phyloP scores from a whole-genome alignment of 1,140 invertebrate species.

The Ostrea edulis region DNA sequence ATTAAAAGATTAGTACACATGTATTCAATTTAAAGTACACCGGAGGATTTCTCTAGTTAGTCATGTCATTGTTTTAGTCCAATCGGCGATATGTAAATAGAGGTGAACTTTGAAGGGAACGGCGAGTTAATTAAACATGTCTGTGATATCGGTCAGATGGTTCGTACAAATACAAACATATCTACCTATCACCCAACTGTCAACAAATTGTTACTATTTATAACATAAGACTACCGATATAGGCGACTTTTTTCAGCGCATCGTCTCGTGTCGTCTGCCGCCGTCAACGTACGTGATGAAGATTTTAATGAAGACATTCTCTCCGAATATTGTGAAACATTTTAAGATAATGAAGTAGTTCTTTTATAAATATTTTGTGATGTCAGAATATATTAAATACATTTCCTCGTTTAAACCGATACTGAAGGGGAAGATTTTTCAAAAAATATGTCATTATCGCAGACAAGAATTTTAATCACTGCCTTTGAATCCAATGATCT shows the following conservation, averaged over 20 bases:
- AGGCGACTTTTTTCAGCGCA: neutral
- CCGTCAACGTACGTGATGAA: neutral
- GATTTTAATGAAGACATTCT: conserved; percentile 3
- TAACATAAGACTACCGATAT: neutral
- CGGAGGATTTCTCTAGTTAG: neutral
- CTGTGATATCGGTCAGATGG: conserved; percentile 1
- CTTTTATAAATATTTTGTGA: conserved; percentile 12
- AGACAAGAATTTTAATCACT: neutral
- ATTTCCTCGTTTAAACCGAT: neutral
- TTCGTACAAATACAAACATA: conserved; percentile 6
- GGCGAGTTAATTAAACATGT: neutral
- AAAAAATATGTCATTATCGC: neutral
- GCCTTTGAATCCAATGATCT: neutral
- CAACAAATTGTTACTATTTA: conserved; percentile 11
- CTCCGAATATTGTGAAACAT: conserved; percentile 12
- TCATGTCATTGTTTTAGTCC: conserved; percentile 10
- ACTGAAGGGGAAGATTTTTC: neutral
- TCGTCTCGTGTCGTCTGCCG: neutral
- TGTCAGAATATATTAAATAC: conserved; percentile 34
- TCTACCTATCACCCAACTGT: neutral
- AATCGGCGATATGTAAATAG: neutral
- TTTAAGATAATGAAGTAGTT: conserved; percentile 9
- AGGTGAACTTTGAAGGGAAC: neutral
- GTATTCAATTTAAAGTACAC: neutral
- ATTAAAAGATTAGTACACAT: neutral